Conservation (phyloP, 2,888 invertebrate species). For the Acleris literana region DNA sequence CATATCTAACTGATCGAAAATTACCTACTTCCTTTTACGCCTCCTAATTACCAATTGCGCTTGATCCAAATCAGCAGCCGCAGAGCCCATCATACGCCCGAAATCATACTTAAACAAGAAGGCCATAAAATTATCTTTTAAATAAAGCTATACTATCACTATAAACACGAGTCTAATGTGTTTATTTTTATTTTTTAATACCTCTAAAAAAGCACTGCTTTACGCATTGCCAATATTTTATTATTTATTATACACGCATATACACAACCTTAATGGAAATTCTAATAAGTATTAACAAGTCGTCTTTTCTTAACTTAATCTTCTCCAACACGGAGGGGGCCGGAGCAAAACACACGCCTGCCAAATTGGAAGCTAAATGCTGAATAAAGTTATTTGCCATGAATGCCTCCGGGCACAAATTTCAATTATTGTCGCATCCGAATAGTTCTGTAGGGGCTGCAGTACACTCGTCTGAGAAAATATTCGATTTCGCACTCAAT, state of each 20-base stretch:
- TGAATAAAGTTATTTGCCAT: constrained; percentile 82
- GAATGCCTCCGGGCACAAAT: constrained; percentile 84
- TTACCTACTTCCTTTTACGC: too few relatives aligned
- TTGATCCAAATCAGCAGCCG: too few relatives aligned
- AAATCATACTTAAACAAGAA: too few relatives aligned
- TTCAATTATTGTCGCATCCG: constrained; percentile 83
- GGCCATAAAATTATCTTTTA: too few relatives aligned
- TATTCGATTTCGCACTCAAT: neutral
- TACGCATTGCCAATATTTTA: neutral
- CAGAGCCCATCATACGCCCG: too few relatives aligned
- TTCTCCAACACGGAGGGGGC: constrained; percentile 30
- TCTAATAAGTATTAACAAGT: neutral
- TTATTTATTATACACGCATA: neutral
- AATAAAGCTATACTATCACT: too few relatives aligned
- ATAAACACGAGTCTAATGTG: too few relatives aligned
- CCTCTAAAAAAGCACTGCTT: neutral
- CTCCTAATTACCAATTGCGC: too few relatives aligned
- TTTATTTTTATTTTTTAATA: too few relatives aligned
- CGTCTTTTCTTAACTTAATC: constrained; percentile 9
- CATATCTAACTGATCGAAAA: too few relatives aligned
- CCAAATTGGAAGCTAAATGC: constrained; percentile 79
- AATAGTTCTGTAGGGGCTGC: constrained; percentile 76
- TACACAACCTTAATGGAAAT: neutral
- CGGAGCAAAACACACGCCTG: constrained; percentile 60
- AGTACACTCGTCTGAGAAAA: constrained; percentile 48